Evolutionary conservation across 2,888 invertebrate species (phyloP), one percentile per base, ranked within the genome.

Genomic region (Pedicia rivosa): DNA sequence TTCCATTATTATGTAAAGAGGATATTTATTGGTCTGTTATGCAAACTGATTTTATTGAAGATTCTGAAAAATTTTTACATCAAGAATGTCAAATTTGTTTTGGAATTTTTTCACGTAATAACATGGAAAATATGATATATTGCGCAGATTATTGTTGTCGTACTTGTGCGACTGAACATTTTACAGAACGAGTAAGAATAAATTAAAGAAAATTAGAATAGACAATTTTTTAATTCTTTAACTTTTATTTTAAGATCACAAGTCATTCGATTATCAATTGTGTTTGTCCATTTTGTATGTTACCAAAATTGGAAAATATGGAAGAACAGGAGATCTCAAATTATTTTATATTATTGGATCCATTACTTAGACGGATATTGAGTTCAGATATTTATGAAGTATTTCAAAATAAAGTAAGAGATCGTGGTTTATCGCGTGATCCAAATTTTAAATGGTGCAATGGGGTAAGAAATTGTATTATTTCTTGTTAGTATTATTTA

Each of bases 401-500:
- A 30, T 92, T 90, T 57, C 90, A 92, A 56, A 72, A 87, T 46
- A 94, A 94, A 62, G 63, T 94, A 28, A 65, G 92, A 42, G 94
- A 94, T 57, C 70, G 91, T 49, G 83, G 88, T 1, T 62, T 94
- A 34, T 82, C 90, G 67, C 79, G 84, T 55, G 91, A 92, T 61
- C 90, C 90, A 0, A 86, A 88, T 62, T 94, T 94, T 57, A 80
- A 86, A 50, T 94, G 94, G 94, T 94, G 94, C 59, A 77, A 84
- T 47, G 82, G n/a, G n/a, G n/a, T n/a, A n/a, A n/a, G n/a, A n/a
- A n/a, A n/a, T n/a, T n/a, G n/a, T n/a, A n/a, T n/a, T n/a, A n/a
- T n/a, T n/a, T n/a, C n/a, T n/a, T n/a, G n/a, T n/a, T n/a, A n/a
- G n/a, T n/a, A n/a, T n/a, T n/a, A n/a, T n/a, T n/a, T n/a, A n/a